phyloP scores from a whole-genome alignment of 2,888 invertebrate species.

The Lymantria dispar region DNA sequence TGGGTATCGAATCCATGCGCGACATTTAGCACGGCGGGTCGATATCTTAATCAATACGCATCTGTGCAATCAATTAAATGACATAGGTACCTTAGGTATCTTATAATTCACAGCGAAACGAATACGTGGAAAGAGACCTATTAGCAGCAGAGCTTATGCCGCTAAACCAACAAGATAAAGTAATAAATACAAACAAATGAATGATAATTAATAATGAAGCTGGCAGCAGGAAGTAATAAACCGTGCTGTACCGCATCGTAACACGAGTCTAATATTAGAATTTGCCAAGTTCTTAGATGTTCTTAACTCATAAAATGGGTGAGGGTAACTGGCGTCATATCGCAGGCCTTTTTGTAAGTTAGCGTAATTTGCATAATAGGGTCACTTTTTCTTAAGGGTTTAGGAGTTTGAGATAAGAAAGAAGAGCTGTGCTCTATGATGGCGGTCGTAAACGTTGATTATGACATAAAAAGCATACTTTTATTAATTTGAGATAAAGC shows the following conservation, averaged over 20 bases:
- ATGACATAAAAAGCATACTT: conserved; percentile 13
- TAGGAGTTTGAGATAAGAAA: conserved; percentile 12
- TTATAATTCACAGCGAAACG: no score
- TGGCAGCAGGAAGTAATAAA: conserved; percentile 46
- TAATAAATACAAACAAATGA: conserved; percentile 26
- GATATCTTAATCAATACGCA: no score
- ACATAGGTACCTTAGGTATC: no score
- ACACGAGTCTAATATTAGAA: conserved; percentile 42
- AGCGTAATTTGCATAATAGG: conserved; percentile 26
- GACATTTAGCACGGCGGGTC: no score
- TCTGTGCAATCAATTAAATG: no score
- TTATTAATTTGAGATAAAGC: conserved; percentile 2
- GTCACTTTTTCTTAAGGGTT: conserved; percentile 14
- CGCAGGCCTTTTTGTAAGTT: conserved; percentile 22
- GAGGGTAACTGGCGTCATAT: conserved; percentile 26
- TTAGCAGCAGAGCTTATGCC: no score
- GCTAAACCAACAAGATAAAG: no score
- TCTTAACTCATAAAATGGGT: conserved; percentile 24
- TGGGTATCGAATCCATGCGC: no score
- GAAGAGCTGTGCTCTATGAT: neutral
- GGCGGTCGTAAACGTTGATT: conserved; percentile 2
- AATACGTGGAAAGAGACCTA: no score
- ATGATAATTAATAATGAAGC: conserved; percentile 42
- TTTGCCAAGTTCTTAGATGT: conserved; percentile 26
- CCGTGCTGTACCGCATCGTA: conserved; percentile 32